phyloP scores from a whole-genome alignment of 2,888 invertebrate genomes.

The Eupithecia abbreviata region DNA sequence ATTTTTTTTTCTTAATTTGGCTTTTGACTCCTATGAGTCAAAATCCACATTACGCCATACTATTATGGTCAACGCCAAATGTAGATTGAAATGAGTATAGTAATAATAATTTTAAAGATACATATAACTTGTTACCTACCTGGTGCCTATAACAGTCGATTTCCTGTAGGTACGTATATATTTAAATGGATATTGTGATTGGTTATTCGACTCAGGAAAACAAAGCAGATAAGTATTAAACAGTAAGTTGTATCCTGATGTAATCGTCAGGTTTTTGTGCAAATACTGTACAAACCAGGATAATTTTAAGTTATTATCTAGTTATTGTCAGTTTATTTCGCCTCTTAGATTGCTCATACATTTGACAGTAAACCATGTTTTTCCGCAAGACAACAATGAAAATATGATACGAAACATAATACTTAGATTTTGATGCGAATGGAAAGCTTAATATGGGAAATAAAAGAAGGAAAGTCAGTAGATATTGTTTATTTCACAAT shows the following conservation, averaged over 20 bases:
- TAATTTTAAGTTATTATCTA: not conserved
- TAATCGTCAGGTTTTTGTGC: not conserved
- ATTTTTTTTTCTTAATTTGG: not conserved
- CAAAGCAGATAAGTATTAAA: not conserved
- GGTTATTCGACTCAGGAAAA: not conserved
- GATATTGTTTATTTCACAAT: constrained; percentile 25
- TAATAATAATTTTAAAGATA: too few species aligned
- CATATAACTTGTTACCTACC: too few species aligned
- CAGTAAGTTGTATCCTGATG: not conserved
- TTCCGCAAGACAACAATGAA: not conserved
- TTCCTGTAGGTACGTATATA: not conserved
- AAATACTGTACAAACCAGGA: not conserved
- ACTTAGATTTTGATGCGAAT: not conserved
- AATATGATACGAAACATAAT: not conserved
- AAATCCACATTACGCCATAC: too few species aligned
- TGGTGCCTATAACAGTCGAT: not conserved
- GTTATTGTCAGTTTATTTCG: too few species aligned
- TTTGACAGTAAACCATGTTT: not conserved
- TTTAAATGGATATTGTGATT: not conserved
- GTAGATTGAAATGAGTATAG: not conserved
- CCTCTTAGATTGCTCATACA: not conserved
- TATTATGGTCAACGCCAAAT: not conserved
- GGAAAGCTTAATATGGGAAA: not conserved
- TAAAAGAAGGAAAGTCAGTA: constrained; percentile 15
- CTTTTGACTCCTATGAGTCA: not conserved